Evolutionary conservation across 2,797 vertebrate species (phyloP).

Genomic region (Oryzias sinensis): DNA sequence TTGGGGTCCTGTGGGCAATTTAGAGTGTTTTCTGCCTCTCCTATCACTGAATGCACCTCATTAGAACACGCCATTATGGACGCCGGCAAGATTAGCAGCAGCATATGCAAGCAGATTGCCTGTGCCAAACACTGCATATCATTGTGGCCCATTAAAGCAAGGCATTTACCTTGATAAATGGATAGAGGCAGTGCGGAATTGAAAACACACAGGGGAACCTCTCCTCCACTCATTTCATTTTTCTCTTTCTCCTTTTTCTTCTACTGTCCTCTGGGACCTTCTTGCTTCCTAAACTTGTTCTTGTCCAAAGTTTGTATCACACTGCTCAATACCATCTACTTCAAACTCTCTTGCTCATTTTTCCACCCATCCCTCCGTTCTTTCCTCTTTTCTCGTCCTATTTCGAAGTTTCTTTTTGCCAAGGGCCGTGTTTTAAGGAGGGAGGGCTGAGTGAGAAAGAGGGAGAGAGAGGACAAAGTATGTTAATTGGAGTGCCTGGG

Average conservation of each 20-base stretch:
- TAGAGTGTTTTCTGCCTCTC: constrained; percentile 33
- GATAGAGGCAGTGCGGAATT: constrained; percentile 51
- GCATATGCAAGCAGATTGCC: constrained; percentile 67
- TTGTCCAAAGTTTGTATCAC: constrained; percentile 28
- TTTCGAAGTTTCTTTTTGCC: constrained; percentile 43
- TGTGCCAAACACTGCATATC: constrained; percentile 71
- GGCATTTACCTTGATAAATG: constrained; percentile 71
- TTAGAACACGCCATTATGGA: constrained; percentile 66
- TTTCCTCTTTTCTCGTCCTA: constrained; percentile 21
- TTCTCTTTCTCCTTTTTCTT: constrained; percentile 25
- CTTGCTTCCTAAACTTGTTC: constrained; percentile 23
- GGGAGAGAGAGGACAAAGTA: constrained; percentile 53
- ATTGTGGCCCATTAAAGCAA: constrained; percentile 65
- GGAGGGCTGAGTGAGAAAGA: constrained; percentile 32
- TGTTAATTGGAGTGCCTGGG: constrained; percentile 76
- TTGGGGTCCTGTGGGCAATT: constrained; percentile 38
- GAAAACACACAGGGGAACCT: constrained; percentile 43
- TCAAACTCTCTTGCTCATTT: constrained; percentile 18
- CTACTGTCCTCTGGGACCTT: constrained; percentile 13
- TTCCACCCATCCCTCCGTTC: constrained; percentile 25
- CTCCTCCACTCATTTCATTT: constrained; percentile 30
- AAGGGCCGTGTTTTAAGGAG: constrained; percentile 49
- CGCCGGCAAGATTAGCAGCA: constrained; percentile 57
- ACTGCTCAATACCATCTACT: constrained; percentile 6
- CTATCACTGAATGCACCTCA: constrained; percentile 62